These are phyloP conservation scores for Drosophila nigrodunni DNA, from an alignment of 1,140 invertebrate species.

Conservation along the genomic window DNA sequence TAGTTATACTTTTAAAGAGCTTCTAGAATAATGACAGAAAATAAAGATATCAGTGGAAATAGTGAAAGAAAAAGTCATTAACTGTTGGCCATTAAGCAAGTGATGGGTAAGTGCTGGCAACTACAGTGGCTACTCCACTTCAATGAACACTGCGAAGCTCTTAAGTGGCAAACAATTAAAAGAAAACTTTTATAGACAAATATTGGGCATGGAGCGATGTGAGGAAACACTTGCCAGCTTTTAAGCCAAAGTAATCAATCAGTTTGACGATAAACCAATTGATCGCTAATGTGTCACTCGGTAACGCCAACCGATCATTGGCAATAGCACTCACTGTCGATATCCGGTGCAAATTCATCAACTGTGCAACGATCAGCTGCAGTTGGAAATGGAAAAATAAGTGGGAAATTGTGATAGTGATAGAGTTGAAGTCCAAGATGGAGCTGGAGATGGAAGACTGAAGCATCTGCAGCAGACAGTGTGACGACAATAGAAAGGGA, in stretches of 20 bases:
- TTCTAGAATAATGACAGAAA: no score
- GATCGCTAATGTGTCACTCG: slow-evolving; percentile 51
- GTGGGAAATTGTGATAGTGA: neutral
- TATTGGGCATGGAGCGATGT: slow-evolving; percentile 18
- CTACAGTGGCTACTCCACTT: neutral
- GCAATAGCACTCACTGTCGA: slow-evolving; percentile 42
- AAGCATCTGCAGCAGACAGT: slow-evolving; percentile 74
- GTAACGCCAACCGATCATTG: slow-evolving; percentile 67
- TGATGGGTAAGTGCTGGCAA: neutral
- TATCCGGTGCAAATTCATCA: slow-evolving; percentile 69
- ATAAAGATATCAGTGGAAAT: neutral
- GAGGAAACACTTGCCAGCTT: slow-evolving; percentile 10
- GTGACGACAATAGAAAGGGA: slow-evolving; percentile 54
- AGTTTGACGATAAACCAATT: slow-evolving; percentile 32
- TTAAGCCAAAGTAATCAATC: slow-evolving; percentile 18
- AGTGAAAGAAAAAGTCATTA: slow-evolving; percentile 7
- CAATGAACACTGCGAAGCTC: neutral
- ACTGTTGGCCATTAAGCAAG: neutral
- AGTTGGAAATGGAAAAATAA: slow-evolving; percentile 1
- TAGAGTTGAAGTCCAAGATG: slow-evolving; percentile 1
- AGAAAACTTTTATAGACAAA: slow-evolving; percentile 19
- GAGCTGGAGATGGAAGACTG: slow-evolving; percentile 9
- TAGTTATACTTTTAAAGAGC: no score
- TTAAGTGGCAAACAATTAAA: slow-evolving; percentile 17
- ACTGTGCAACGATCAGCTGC: slow-evolving; percentile 43